Evolutionary conservation across 1,140 invertebrate species (phyloP), one percentile per base, ranked within the genome.

Genomic region (Anastrepha obliqua): DNA sequence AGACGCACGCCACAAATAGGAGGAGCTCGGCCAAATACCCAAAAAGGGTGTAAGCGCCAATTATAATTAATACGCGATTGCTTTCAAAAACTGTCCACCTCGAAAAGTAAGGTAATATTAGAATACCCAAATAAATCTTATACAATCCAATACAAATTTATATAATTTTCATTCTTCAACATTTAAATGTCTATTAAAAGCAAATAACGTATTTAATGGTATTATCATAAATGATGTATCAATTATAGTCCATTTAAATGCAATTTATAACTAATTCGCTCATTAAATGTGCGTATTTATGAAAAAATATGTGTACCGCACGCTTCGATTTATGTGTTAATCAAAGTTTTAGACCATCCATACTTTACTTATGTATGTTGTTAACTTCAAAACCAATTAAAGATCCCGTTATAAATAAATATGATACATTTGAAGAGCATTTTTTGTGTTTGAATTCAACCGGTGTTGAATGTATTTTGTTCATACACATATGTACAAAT

Each of bases 311-410:
- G 60, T 62, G 15, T 62, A 62, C 15, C 60, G 13, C 6, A 13
- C 5, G 15, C 15, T 51, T 51, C 29, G 42, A 74, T 17, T 47
- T 74, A 15, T 42, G 44, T 42, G 17, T 15, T 44, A 17, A 47
- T 51, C 42, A n/a, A 47, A n/a, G 29, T 74, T 47, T 74, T 74
- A 44, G 1, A 39, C 44, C 13, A 74, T 44, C 20, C 47, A 81
- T 55, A 81, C 29, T 51, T 81, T 47, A 58, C 74, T 55, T 81
- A 81, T 47, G 47, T 55, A 78, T 78, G 44, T 20, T 55, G 47
- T 20, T 81, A 42, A n/a, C 15, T 20, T 20, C 20, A 55, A 81
- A 55, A 55, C 5, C 4, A 81, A 81, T 55, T 4, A 42, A n/a
- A 67, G 5, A 58, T 78, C 29, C 7, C 15, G 17, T 29, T 67